Evolutionary conservation across 2,113 vertebrate genomes (phyloP).

Genomic region (Burhinus bistriatus): DNA sequence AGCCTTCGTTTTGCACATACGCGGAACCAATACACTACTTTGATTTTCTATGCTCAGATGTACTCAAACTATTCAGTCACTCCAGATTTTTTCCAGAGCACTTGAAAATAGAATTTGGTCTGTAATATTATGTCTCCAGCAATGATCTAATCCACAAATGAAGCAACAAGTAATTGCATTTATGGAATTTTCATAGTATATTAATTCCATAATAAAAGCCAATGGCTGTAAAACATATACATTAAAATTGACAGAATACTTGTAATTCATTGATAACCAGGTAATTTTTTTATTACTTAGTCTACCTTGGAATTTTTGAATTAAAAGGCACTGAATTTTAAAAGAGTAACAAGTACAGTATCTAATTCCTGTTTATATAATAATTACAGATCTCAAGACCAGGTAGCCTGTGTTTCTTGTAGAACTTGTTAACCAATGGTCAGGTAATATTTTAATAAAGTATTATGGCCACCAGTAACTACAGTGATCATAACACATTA

Average conservation of each 20-base stretch:
- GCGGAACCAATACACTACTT: not conserved
- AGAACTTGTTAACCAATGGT: not conserved
- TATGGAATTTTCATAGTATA: not conserved
- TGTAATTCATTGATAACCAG: not conserved
- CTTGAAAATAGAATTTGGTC: slow-evolving; percentile 1
- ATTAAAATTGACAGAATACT: not conserved
- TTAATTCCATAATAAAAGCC: not conserved
- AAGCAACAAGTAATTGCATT: not conserved
- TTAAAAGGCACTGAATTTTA: not conserved
- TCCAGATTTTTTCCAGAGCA: not conserved
- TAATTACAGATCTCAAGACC: not conserved
- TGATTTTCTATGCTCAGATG: not conserved
- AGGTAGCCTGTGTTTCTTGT: not conserved
- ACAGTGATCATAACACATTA: slow-evolving; percentile 19
- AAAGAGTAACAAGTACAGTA: not conserved
- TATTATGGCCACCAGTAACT: slow-evolving; percentile 7
- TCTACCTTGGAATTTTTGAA: not conserved
- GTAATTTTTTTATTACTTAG: not conserved
- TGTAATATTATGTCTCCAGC: not conserved
- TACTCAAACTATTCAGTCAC: not conserved
- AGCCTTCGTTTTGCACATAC: not conserved
- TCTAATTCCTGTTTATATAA: not conserved
- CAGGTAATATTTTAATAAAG: slow-evolving; percentile 42
- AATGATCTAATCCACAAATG: not conserved
- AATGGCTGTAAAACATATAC: not conserved